Percentiles rank a stretch among this genome's conserved stretches.
Evolutionary conservation across 2,888 invertebrate species (phyloP).

Genomic region (Tinea trinotella): DNA sequence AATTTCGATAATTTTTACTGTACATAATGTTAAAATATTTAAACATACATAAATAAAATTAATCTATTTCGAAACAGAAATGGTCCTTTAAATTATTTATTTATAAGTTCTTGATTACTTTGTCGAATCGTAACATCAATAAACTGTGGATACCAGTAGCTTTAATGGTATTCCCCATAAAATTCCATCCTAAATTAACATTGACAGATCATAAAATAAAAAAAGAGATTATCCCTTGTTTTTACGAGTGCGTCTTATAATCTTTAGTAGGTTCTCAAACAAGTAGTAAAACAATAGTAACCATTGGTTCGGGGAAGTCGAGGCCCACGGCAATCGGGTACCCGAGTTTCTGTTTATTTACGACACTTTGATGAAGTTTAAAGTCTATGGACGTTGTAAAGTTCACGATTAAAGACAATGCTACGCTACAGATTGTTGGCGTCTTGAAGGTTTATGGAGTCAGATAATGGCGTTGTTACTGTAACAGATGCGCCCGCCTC

Average conservation of each 20-base stretch:
- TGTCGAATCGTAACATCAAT: neutral
- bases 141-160: slow-evolving; percentile 5
- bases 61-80: too few relatives aligned
- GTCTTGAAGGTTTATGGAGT: slow-evolving; percentile 54
- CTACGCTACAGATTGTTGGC: slow-evolving; percentile 51
- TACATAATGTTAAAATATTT: too few relatives aligned
- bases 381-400: slow-evolving; percentile 45
- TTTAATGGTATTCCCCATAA: neutral
- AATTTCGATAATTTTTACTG: too few relatives aligned
- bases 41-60: too few relatives aligned
- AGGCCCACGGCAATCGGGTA: slow-evolving; percentile 25
- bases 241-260: slow-evolving; percentile 16
- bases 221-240: slow-evolving; percentile 16
- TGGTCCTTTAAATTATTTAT: too few relatives aligned
- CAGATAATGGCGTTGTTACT: slow-evolving; percentile 51
- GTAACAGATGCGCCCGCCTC: slow-evolving; percentile 46
- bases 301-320: neutral
- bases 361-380: slow-evolving; percentile 52
- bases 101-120: neutral
- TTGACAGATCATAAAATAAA: slow-evolving; percentile 19
- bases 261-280: slow-evolving; percentile 17
- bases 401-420: slow-evolving; percentile 31
- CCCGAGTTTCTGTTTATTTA: slow-evolving; percentile 42
- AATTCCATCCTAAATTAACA: slow-evolving; percentile 16
- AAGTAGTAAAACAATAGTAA: slow-evolving; percentile 17